Evolutionary conservation across 1,140 invertebrate genomes (phyloP), one percentile per base, ranked within the genome.

Genomic region (Danaus plexippus): DNA sequence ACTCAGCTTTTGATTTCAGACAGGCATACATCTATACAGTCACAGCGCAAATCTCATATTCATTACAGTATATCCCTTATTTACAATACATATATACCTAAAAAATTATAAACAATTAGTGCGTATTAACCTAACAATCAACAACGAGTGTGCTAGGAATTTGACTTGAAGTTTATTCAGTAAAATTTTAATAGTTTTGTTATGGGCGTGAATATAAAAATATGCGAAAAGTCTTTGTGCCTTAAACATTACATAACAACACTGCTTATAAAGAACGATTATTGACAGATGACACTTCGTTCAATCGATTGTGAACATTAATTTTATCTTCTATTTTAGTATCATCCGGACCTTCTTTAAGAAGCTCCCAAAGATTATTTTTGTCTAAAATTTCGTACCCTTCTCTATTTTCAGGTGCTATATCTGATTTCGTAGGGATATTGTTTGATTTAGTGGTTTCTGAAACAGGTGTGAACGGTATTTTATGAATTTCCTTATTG

Each of bases 281-380:
- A 41, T 75, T 70, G 54, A 66, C 50, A 66, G 77, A 78, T 67
- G 77, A 77, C 43, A 73, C 62, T 48, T 69, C 64, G 46, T 71
- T 74, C 68, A 78, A 42, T 62, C 67, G 77, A 61, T 73, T 79
- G 45, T 79, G 77, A 40, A 74, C 59, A 61, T 82, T 67, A 60
- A 77, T 56, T 67, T 85, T 81, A 61, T 80, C 75, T 42, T 84
- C 77, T 54, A 80, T 63, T 69, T 80, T 83, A n/a, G 64, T 77
- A 42, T 59, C 41, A 56, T 78, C 69, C 9, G 80, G 64, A 40
- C 69, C 89, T 76, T 90, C 90, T 66, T 89, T 90, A 8, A 91
- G 75, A 59, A 91, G 74, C 47, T 89, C 89, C 90, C 90, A 91
- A 32, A 91, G 66, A 61, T 86, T 87, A 56, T 90, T 89, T 66